Evolutionary conservation across 1,140 invertebrate genomes (phyloP), one percentile per base, ranked within the genome.

Genomic region (Pachyrhynchus sulphureomaculatus): DNA sequence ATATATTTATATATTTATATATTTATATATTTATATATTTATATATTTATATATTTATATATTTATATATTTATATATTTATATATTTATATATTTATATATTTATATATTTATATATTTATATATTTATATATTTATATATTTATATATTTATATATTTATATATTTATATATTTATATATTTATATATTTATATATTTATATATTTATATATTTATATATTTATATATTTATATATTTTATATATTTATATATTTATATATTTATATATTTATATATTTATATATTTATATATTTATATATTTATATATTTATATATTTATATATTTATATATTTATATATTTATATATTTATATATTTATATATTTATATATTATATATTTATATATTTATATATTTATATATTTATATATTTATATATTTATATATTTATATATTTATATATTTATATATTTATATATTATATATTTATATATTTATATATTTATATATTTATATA

Each of bases 301-400:
- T 26, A 26, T 26, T 4, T 26, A 26, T 26, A 26, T 26, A 26
- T 26, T 4, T 26, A 39, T 39, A 39, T 39, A 39, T 39, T 4
- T 39, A 39, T 39, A 39, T 39, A 39, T 39, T 4, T 39, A 39
- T 39, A 39, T 39, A 39, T 39, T 4, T 39, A 39, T 39, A 39
- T 39, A 39, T 39, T 4, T 39, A 39, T 39, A 39, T 39, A 39
- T 39, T 4, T 39, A 39, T 39, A 39, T 39, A 39, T 39, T 4
- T 39, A 39, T 39, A 39, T 39, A 39, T 39, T 4, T 39, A 39
- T 39, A 39, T 39, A 39, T 39, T 39, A 39, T 39, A 39, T 39
- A 39, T 39, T 15, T 39, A 39, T 39, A 39, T 39, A 39, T 39
- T 4, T 39, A 39, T 39, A 39, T 39, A 39, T 39, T 4, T 39